These are phyloP conservation scores for Lordiphosa mommai DNA, from an alignment of 1,140 invertebrate genomes.

Conservation along the genomic window DNA sequence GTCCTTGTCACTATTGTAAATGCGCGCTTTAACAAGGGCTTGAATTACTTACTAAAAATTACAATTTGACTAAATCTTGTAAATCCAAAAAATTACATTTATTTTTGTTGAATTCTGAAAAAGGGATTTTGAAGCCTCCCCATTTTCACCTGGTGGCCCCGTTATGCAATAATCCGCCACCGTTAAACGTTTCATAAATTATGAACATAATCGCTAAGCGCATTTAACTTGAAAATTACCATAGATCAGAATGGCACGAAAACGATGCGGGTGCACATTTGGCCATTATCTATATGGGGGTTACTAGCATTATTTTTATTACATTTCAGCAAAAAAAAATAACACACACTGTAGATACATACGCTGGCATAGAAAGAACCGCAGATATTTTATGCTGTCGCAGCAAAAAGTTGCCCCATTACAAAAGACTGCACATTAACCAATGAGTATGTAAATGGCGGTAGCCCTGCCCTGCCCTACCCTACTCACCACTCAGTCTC, in stretches of 20 bases:
- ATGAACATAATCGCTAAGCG: slow-evolving; percentile 48
- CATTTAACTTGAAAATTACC: slow-evolving; percentile 58
- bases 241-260: slow-evolving; percentile 40
- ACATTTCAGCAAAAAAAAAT: slow-evolving; percentile 28
- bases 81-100: no score
- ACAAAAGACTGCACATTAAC: slow-evolving; percentile 52
- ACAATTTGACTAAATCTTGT: no score
- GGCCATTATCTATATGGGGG: slow-evolving; percentile 36
- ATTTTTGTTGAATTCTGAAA: no score
- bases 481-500: neutral
- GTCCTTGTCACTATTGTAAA: no score
- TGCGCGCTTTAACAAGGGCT: no score
- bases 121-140: neutral
- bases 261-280: slow-evolving; percentile 11
- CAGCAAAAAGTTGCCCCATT: slow-evolving; percentile 53
- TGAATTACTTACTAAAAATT: no score
- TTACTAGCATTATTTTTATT: slow-evolving; percentile 61
- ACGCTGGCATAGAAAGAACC: slow-evolving; percentile 23
- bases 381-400: slow-evolving; percentile 49
- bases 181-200: slow-evolving; percentile 28
- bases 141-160: neutral
- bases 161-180: slow-evolving; percentile 4
- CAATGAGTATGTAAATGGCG: slow-evolving; percentile 51
- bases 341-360: neutral
- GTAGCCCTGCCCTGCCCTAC: neutral